Base-by-base conservation (phyloP, 2,797 vertebrate genomes). In the Natrix natrix region DNA sequence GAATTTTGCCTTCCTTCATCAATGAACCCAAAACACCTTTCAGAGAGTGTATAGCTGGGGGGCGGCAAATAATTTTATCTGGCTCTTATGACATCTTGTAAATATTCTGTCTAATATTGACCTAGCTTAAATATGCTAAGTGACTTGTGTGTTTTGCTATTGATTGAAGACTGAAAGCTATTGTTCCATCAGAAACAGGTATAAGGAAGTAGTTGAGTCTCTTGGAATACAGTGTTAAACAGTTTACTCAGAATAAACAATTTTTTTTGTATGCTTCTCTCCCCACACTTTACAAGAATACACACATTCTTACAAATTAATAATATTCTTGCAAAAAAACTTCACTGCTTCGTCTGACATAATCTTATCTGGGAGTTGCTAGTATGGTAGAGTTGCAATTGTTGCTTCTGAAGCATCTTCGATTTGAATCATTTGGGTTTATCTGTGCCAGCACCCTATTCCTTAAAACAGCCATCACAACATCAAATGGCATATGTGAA, bases 1-100 rank as follows among this genome's bases (percentile, higher is more conserved):
- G 93, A 90, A 87, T 95, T 83, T 61, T 93, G 90, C 32, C 20
- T 78, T 83, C 55, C 88, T 4, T 88, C 8, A 87, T 14, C 92
- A 91, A 57, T 92, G 93, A 93, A 93, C 91, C 83, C 16, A 0
- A 87, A 93, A 91, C 61, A 93, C 91, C 94, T 92, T 89, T 32
- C 32, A 12, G 56, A 26, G 48, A 92, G 43, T 0, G 0, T 28
- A 90, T 92, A 88, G 92, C 92, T 78, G 22, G 59, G 20, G 93
- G 93, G 95, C 93, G 87, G 78, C 93, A 87, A 90, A 92, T 93
- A 93, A 93, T 92, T 93, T 43, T 91, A 94, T 60, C 94, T 61
- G 20, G 87, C 22, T 63, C 26, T 17, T 4, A 91, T 74, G 94
- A 92, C 93, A 93, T 22, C 89, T 86, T 54, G 87, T 1, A 93